Percentiles rank a stretch among this genome's conserved stretches.
These are phyloP conservation scores for Chiroxiphia lanceolata DNA, from an alignment of 2,797 vertebrate genomes.

Conservation along the genomic window DNA sequence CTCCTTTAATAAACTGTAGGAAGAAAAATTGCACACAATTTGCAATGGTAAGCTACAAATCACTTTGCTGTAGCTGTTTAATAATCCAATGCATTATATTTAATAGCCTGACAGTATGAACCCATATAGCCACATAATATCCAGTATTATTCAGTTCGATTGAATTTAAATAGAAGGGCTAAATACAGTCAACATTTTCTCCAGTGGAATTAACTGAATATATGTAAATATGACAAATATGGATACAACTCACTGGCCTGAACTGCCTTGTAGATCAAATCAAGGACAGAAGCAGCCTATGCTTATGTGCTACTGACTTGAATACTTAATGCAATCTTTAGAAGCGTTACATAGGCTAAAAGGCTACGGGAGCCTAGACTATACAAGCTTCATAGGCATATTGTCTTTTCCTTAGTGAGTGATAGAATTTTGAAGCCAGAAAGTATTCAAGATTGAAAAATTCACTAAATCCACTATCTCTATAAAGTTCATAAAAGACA, in stretches of 20 bases:
- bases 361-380: background rate
- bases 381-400: background rate
- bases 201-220: slow-evolving; percentile 1
- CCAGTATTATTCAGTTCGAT: background rate
- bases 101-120: background rate
- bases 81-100: slow-evolving; percentile 23
- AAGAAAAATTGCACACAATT: background rate
- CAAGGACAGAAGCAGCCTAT: background rate
- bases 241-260: background rate
- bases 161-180: background rate
- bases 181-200: slow-evolving; percentile 16
- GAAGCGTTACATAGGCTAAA: background rate
- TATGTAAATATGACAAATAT: slow-evolving; percentile 9
- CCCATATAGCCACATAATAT: background rate
- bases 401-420: background rate
- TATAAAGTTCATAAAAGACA: background rate
- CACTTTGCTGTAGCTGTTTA: background rate
- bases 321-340: background rate
- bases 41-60: background rate
- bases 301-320: background rate
- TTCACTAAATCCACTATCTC: background rate
- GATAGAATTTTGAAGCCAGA: background rate
- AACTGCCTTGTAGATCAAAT: background rate
- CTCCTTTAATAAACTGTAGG: background rate
- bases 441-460: background rate